Evolutionary conservation across 2,113 vertebrate species (phyloP).

Genomic region (Hippocampus zosterae): DNA sequence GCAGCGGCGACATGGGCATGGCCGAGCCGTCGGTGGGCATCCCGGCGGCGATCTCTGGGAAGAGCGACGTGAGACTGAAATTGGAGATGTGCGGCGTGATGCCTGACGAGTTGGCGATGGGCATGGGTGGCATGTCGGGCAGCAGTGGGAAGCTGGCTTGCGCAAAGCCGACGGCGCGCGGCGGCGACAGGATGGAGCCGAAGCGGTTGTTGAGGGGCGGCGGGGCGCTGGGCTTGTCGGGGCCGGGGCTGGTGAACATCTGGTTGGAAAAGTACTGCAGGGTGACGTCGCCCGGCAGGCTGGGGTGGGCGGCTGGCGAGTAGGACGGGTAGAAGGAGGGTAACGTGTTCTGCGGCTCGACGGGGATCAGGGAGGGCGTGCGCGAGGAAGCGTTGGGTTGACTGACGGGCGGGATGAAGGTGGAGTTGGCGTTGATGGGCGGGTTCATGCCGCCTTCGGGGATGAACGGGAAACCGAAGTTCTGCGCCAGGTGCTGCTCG

Average conservation of each 20-base stretch:
- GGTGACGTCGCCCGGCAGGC: constrained; percentile 90
- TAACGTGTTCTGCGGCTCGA: constrained; percentile 91
- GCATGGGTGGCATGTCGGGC: constrained; percentile 93
- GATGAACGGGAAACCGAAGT: constrained; percentile 95
- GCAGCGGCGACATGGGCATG: constrained; percentile 90
- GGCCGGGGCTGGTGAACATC: constrained; percentile 92
- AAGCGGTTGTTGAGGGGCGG: constrained; percentile 90
- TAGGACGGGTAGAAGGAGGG: constrained; percentile 95
- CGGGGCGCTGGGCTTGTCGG: constrained; percentile 84
- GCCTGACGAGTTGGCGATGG: constrained; percentile 85
- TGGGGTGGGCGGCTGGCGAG: constrained; percentile 94
- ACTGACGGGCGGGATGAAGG: constrained; percentile 92
- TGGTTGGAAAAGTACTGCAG: constrained; percentile 97
- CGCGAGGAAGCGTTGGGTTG: constrained; percentile 81
- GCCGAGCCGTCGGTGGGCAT: constrained; percentile 91
- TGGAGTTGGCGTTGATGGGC: constrained; percentile 87
- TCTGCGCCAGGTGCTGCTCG: constrained; percentile 91
- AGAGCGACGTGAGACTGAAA: constrained; percentile 95
- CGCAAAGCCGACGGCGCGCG: constrained; percentile 91
- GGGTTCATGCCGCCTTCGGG: constrained; percentile 92
- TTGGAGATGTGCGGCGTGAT: constrained; percentile 89
- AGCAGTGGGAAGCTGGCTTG: constrained; percentile 94
- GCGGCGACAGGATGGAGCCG: constrained; percentile 96
- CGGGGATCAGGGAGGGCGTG: constrained; percentile 88
- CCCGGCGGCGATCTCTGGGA: constrained; percentile 93